phyloP scores from a whole-genome alignment of 2,888 invertebrate genomes.

The Entomobrya proxima region DNA sequence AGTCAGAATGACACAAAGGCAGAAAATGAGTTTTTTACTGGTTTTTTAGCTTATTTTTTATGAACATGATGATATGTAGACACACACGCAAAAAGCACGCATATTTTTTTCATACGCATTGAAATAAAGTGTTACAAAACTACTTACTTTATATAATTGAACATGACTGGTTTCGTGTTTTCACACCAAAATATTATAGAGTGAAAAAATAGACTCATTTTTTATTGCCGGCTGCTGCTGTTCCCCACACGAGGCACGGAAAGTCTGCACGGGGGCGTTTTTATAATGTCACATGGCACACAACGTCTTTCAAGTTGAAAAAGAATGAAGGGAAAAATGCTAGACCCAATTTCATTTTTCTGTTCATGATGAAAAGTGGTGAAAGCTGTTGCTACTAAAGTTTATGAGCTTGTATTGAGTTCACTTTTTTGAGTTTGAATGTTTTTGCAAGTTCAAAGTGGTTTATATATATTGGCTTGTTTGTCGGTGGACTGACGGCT shows the following conservation, averaged over 20 bases:
- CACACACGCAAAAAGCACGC: too few relatives aligned
- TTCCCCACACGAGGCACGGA: background rate
- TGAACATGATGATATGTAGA: background rate
- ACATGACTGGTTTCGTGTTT: too few relatives aligned
- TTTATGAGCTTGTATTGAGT: background rate
- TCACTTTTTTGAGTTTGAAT: background rate
- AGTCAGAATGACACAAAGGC: background rate
- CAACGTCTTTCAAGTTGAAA: background rate
- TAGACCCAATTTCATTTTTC: background rate
- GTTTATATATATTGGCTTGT: background rate
- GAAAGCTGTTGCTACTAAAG: too few relatives aligned
- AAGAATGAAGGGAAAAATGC: background rate
- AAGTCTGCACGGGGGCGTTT: conserved; percentile 8
- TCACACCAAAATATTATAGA: too few relatives aligned
- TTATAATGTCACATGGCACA: conserved; percentile 2
- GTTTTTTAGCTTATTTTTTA: background rate
- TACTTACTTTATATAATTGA: background rate
- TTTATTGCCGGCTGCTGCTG: background rate
- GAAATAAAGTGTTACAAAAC: background rate
- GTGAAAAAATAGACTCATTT: too few relatives aligned
- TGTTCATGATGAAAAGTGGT: too few relatives aligned
- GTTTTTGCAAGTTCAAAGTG: background rate
- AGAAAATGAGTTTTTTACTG: background rate
- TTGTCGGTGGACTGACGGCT: background rate
- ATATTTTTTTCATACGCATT: background rate